Evolutionary conservation across 1,140 invertebrate genomes (phyloP).

Genomic region (Drosophila seguyi): DNA sequence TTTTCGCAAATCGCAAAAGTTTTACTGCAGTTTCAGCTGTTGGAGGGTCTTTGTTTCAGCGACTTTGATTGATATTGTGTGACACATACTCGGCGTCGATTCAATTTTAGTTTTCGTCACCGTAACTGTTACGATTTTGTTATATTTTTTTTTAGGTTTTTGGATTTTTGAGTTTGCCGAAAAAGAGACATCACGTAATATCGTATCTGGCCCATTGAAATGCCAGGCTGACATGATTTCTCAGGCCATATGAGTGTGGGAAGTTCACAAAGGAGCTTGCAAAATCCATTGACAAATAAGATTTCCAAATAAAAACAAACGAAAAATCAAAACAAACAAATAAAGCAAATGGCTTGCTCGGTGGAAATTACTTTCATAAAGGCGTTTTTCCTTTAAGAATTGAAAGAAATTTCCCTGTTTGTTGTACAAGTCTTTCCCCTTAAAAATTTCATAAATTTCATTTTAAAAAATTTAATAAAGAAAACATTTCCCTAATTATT

Average conservation of each 20-base stretch:
- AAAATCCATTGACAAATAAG: slow-evolving; percentile 39
- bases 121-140: slow-evolving; percentile 17
- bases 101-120: slow-evolving; percentile 57
- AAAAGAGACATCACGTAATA: slow-evolving; percentile 64
- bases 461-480: neutral
- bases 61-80: slow-evolving; percentile 77
- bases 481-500: neutral
- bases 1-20: slow-evolving; percentile 53
- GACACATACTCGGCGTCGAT: slow-evolving; percentile 37
- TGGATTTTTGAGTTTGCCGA: slow-evolving; percentile 16
- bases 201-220: slow-evolving; percentile 50
- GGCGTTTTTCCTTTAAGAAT: too few relatives aligned
- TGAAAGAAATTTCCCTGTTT: too few relatives aligned
- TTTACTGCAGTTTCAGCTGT: slow-evolving; percentile 44
- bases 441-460: neutral
- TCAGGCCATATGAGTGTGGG: slow-evolving; percentile 26
- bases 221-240: slow-evolving; percentile 58
- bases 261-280: slow-evolving; percentile 46
- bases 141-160: slow-evolving; percentile 14
- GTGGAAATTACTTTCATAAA: too few relatives aligned
- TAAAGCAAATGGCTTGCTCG: too few relatives aligned
- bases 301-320: slow-evolving; percentile 21
- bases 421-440: too few relatives aligned
- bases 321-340: slow-evolving; percentile 19
- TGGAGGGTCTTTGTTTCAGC: slow-evolving; percentile 36